Base-by-base conservation (phyloP, 2,113 vertebrate genomes). In the Corythoichthys intestinalis region DNA sequence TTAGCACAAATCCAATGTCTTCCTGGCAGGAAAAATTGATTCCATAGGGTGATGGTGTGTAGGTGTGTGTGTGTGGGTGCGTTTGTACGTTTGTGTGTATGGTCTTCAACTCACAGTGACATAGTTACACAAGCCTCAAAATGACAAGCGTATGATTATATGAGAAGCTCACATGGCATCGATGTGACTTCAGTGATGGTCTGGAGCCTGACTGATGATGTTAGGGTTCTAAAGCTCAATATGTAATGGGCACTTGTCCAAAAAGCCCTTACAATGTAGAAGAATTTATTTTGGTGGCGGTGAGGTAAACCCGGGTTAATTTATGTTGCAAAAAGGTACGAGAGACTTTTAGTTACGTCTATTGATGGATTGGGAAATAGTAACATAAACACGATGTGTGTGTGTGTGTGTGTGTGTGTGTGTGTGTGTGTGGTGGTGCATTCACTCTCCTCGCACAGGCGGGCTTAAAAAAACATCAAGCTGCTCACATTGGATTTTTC, bases 1-100 rank as follows among this genome's bases (percentile, higher is more conserved):
- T 84, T 81, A 72, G 68, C 57, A 76, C 61, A 72, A 46, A 67
- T 58, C 70, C 49, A 69, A 76, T 71, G 72, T 81, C 72, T 69
- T 81, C 76, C 71, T 80, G 81, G 65, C 83, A 75, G 77, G 52
- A 74, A 41, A 69, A 74, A 80, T 70, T 70, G 58, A 80, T 83
- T 72, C 78, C 60, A 76, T 63, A 65, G 64, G 68, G 75, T 76
- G 34, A 39, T 50, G 63, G 59, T 60, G 46, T 60, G 44, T 44
- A 57, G 57, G 54, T 53, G 57, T 75, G 72, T 71, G 71, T 74
- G 63, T 50, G 52, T 62, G 70, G 20, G 20, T 28, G 20, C 20
- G 20, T 28, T 28, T 28, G 20, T 28, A 28, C 20, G 20, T 28
- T 28, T 28, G 20, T 46, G 50, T 50, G 65, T 47, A 64, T 41